A percentile compares a stretch with the other conserved stretches of the same genome.
These are phyloP conservation scores for Microhierax caerulescens DNA, from an alignment of 2,797 vertebrate species.

Conservation along the genomic window DNA sequence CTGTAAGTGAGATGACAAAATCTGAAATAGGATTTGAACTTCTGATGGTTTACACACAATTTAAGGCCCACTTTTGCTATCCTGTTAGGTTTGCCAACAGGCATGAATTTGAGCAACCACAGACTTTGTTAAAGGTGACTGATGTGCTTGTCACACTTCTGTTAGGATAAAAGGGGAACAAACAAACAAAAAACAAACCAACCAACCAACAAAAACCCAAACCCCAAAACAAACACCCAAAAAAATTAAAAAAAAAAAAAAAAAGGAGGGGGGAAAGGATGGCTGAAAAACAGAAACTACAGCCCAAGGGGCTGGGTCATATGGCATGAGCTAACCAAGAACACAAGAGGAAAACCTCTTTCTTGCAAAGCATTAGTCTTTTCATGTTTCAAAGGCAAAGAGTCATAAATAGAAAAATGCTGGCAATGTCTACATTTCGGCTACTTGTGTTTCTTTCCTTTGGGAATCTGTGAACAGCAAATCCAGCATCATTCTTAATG, in stretches of 20 bases:
- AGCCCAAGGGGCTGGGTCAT: not conserved
- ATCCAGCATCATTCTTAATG: not conserved
- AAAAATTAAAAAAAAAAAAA: not conserved
- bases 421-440: not conserved
- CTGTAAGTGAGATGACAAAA: not conserved
- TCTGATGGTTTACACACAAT: not conserved
- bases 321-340: not conserved
- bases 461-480: not conserved
- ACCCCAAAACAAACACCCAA: not conserved
- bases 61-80: not conserved
- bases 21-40: not conserved
- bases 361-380: not conserved
- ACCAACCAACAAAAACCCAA: no score
- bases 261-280: not conserved
- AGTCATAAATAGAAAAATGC: not conserved
- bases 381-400: not conserved
- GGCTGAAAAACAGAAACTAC: not conserved
- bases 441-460: not conserved
- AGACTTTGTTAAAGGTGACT: not conserved
- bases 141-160: not conserved
- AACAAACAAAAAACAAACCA: not conserved
- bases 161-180: not conserved
- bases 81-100: not conserved
- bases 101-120: not conserved
- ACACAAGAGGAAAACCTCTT: rapidly evolving